Evolutionary conservation across 2,888 invertebrate species (phyloP).

Genomic region (Cephus spinipes): DNA sequence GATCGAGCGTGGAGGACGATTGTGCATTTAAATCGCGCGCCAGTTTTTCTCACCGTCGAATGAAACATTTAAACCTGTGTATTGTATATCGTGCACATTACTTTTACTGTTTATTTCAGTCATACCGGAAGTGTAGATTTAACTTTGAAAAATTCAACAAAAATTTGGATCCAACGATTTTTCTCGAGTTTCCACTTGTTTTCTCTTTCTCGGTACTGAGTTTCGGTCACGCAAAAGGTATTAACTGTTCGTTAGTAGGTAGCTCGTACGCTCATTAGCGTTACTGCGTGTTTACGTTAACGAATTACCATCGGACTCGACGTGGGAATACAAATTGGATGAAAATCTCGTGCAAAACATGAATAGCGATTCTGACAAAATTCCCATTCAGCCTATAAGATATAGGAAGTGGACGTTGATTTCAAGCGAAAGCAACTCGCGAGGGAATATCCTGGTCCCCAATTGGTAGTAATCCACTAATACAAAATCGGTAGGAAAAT

Average conservation of each 20-base stretch:
- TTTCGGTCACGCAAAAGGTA: conserved; percentile 30
- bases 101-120: not conserved
- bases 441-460: not conserved
- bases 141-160: not conserved
- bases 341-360: conserved; percentile 1
- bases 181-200: not conserved
- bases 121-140: not conserved
- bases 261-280: conserved; percentile 57
- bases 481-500: not conserved
- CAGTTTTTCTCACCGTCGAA: no score
- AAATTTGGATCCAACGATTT: not conserved
- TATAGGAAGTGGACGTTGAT: not conserved
- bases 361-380: conserved; percentile 11
- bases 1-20: conserved; percentile 24
- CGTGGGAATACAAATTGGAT: not conserved
- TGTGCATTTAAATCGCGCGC: conserved; percentile 10
- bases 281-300: not conserved
- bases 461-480: not conserved
- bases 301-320: not conserved
- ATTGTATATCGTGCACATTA: not conserved
- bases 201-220: not conserved
- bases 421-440: not conserved
- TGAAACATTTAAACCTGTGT: no score
- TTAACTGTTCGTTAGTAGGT: conserved; percentile 59
- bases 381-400: not conserved